phyloP scores from a whole-genome alignment of 2,888 invertebrate species.

The Diogma glabrata region DNA sequence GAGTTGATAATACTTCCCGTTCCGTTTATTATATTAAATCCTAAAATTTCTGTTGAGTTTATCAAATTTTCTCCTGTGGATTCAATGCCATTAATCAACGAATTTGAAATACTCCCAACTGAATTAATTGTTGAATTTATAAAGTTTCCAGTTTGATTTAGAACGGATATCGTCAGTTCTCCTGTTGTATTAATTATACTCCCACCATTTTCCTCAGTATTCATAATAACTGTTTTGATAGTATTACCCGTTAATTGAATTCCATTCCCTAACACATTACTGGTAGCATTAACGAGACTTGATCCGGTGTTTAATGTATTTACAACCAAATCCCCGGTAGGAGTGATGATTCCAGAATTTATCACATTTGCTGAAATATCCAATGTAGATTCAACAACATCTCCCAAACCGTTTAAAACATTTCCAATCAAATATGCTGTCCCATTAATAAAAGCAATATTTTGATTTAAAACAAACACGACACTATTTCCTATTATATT shows the following conservation, averaged over 20 bases:
- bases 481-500: not conserved
- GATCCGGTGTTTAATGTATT: not conserved
- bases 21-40: not conserved
- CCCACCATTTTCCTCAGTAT: not conserved
- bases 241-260: not conserved
- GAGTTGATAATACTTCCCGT: not conserved
- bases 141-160: not conserved
- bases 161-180: not conserved
- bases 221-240: not conserved
- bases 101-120: not conserved
- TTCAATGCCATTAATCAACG: not conserved
- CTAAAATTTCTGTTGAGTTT: not conserved
- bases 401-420: not conserved
- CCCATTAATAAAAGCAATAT: not conserved
- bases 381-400: not conserved
- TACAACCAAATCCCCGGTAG: not conserved
- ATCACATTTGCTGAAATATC: not conserved
- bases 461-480: not conserved
- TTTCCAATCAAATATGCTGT: slow-evolving; percentile 2
- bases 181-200: not conserved
- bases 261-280: not conserved
- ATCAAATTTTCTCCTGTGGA: not conserved
- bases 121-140: not conserved
- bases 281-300: no score
- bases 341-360: not conserved